Conservation (phyloP, 2,888 invertebrate species). For the Philereme vetulata region DNA sequence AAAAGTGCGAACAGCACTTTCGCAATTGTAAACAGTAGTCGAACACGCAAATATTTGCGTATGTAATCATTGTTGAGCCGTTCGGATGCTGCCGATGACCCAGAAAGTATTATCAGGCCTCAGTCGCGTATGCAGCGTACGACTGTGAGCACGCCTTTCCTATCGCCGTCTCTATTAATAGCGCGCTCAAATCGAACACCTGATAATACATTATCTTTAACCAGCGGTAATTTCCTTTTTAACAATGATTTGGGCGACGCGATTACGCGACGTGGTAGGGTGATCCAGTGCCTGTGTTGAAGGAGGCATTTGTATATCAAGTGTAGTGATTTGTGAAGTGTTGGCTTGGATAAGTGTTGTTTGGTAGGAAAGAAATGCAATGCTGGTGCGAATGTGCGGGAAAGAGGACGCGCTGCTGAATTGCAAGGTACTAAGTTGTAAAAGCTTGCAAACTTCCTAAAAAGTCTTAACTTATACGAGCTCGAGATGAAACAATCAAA, state of each 20-base stretch:
- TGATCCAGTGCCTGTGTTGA: conserved; percentile 52
- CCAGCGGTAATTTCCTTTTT: conserved; percentile 15
- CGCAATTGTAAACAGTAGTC: conserved; percentile 47
- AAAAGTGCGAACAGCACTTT: conserved; percentile 40
- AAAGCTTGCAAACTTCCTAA: too few relatives aligned
- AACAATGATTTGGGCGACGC: conserved; percentile 28
- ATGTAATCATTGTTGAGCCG: conserved; percentile 47
- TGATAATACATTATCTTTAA: conserved; percentile 27
- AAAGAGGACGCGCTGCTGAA: conserved; percentile 60
- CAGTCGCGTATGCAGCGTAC: conserved; percentile 27
- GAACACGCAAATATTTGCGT: conserved; percentile 45
- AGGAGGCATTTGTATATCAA: conserved; percentile 46
- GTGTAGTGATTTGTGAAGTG: conserved; percentile 31
- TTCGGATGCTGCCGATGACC: conserved; percentile 53
- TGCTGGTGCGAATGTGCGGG: conserved; percentile 62
- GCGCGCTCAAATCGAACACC: conserved; percentile 1
- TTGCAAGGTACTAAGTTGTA: conserved; percentile 55
- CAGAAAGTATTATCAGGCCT: conserved; percentile 50
- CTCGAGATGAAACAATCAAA: too few relatives aligned
- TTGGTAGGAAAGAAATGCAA: conserved; percentile 46
- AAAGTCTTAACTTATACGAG: too few relatives aligned
- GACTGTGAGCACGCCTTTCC: conserved; percentile 20
- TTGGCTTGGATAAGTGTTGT: conserved; percentile 39
- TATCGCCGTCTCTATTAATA: conserved; percentile 5
- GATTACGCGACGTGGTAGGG: conserved; percentile 51